phyloP scores from a whole-genome alignment of 2,113 vertebrate genomes.

The Varanus komodoensis region DNA sequence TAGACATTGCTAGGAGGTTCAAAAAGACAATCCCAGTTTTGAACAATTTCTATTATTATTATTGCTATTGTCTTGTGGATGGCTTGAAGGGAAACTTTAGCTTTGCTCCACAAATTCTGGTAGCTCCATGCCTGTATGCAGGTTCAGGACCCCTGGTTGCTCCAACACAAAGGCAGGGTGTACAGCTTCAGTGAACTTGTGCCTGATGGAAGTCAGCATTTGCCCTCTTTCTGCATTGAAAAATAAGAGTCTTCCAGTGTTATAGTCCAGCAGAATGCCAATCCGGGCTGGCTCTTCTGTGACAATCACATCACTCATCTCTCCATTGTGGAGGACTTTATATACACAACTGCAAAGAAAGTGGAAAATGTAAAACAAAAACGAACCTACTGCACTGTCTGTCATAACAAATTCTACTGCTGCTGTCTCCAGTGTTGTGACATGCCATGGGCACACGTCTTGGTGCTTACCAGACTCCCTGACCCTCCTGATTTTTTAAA shows the following conservation, averaged over 20 bases:
- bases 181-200: conserved; percentile 81
- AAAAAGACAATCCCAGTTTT: conserved; percentile 3
- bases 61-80: not conserved
- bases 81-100: conserved; percentile 68
- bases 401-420: not conserved
- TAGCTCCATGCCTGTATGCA: conserved; percentile 84
- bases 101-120: conserved; percentile 87
- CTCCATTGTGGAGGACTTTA: conserved; percentile 85
- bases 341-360: conserved; percentile 80
- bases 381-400: conserved; percentile 3
- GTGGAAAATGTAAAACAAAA: conserved; percentile 33
- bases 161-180: conserved; percentile 90
- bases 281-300: conserved; percentile 80
- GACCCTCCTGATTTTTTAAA: no score
- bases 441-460: no score
- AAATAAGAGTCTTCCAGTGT: conserved; percentile 84
- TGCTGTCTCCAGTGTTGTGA: no score
- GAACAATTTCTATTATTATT: not conserved
- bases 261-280: conserved; percentile 90
- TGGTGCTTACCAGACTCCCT: no score
- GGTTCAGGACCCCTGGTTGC: conserved; percentile 84
- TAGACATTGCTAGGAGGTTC: not conserved
- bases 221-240: conserved; percentile 89
- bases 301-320: conserved; percentile 82
- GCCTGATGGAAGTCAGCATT: conserved; percentile 83